phyloP scores from a whole-genome alignment of 2,113 vertebrate species.

The Halcyon malimbica region DNA sequence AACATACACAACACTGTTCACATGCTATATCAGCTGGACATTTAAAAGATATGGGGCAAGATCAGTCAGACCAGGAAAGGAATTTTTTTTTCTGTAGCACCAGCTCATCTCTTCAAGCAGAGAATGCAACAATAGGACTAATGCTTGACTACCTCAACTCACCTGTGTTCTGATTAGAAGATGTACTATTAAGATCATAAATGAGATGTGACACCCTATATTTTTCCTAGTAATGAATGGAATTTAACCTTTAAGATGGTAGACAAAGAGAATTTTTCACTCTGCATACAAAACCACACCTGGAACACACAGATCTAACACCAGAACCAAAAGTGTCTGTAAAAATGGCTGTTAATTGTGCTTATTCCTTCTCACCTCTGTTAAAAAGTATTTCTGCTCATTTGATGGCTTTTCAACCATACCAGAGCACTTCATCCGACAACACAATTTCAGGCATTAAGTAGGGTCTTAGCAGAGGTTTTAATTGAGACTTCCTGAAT shows the following conservation, averaged over 20 bases:
- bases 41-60: neutral
- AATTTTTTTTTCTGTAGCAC: neutral
- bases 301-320: neutral
- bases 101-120: neutral
- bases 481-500: neutral
- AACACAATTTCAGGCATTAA: neutral
- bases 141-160: neutral
- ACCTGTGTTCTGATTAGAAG: neutral
- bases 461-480: neutral
- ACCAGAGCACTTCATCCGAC: neutral
- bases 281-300: neutral
- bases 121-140: neutral
- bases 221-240: neutral
- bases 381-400: neutral
- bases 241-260: neutral
- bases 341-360: neutral
- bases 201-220: neutral
- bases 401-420: neutral
- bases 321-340: neutral
- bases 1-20: neutral
- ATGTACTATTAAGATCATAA: neutral
- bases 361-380: neutral
- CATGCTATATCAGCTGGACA: neutral
- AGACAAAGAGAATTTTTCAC: neutral
- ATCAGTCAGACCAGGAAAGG: neutral